A percentile compares a stretch with the other conserved stretches of the same genome.
phyloP scores from a whole-genome alignment of 2,888 invertebrate species.

The Dicroscelio sp. region DNA sequence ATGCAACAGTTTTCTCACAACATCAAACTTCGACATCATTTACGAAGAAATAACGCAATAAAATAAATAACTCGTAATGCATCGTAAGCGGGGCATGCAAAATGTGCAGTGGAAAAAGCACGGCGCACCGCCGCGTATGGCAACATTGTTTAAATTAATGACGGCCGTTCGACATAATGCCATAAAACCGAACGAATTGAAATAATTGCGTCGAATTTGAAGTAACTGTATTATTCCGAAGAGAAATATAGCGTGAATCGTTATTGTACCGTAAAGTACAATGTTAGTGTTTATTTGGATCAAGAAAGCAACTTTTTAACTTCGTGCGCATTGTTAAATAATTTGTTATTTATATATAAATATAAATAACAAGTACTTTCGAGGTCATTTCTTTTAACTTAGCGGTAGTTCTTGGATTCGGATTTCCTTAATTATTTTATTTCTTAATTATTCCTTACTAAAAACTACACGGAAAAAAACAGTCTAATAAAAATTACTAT shows the following conservation, averaged over 20 bases:
- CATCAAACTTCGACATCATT: not conserved
- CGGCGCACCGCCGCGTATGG: not conserved
- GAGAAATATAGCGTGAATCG: slow-evolving; percentile 26
- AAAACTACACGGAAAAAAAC: too few species aligned
- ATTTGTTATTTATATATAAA: slow-evolving; percentile 23
- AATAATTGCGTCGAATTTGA: slow-evolving; percentile 50
- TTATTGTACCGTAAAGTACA: not conserved
- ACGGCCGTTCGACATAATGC: slow-evolving; percentile 18
- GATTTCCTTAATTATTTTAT: too few species aligned
- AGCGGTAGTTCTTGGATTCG: too few species aligned
- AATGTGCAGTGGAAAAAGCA: slow-evolving; percentile 10
- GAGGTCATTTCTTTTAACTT: too few species aligned
- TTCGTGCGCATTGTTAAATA: too few species aligned
- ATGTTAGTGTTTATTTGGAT: not conserved
- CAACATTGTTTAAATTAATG: slow-evolving; percentile 44
- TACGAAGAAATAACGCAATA: not conserved
- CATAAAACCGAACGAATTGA: slow-evolving; percentile 36
- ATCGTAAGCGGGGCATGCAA: not conserved
- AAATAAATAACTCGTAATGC: slow-evolving; percentile 3
- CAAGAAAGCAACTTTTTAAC: not conserved
- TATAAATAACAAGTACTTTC: too few species aligned
- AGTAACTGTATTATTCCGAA: slow-evolving; percentile 24
- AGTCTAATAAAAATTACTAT: too few species aligned
- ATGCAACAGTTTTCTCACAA: slow-evolving; percentile 8
- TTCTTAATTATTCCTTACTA: too few species aligned